A percentile compares a stretch with the other conserved stretches of the same genome.
These are phyloP conservation scores for Dorcus parallelipipedus DNA, from an alignment of 2,888 invertebrate species.

Conservation along the genomic window DNA sequence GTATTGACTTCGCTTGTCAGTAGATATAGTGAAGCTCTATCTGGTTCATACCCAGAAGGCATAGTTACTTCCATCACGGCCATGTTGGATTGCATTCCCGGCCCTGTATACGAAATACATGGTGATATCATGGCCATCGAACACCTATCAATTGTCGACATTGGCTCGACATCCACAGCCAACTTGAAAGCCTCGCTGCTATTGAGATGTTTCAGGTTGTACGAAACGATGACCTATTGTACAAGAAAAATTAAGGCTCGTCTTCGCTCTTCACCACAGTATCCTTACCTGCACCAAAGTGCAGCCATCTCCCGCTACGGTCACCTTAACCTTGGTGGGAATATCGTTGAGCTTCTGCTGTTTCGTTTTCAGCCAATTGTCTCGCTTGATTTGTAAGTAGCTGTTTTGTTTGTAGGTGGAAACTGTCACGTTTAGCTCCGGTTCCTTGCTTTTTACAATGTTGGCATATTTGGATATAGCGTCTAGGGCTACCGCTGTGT, in stretches of 20 bases:
- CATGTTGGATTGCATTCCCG: constrained; percentile 58
- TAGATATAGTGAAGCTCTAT: constrained; percentile 55
- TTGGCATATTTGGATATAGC: constrained; percentile 57
- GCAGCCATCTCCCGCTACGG: constrained; percentile 55
- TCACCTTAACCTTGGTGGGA: constrained; percentile 50
- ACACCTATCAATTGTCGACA: constrained; percentile 49
- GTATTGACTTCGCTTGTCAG: constrained; percentile 33
- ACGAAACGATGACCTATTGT: constrained; percentile 50
- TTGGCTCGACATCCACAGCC: constrained; percentile 47
- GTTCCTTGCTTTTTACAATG: constrained; percentile 46
- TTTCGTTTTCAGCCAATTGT: constrained; percentile 53
- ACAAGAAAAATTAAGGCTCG: not conserved
- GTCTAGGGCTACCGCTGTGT: constrained; percentile 60
- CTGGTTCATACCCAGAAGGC: constrained; percentile 63
- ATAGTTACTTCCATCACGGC: constrained; percentile 60
- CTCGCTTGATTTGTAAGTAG: constrained; percentile 47
- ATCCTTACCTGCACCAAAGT: constrained; percentile 53
- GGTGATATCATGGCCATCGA: constrained; percentile 47
- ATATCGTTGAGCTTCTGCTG: constrained; percentile 46
- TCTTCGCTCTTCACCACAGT: not conserved
- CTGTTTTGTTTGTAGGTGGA: constrained; percentile 41
- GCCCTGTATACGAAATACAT: constrained; percentile 41
- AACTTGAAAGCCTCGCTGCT: constrained; percentile 54
- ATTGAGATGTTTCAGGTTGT: constrained; percentile 50
- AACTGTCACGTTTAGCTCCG: constrained; percentile 50